phyloP scores from a whole-genome alignment of 2,113 vertebrate species.

The Desmodus rotundus region DNA sequence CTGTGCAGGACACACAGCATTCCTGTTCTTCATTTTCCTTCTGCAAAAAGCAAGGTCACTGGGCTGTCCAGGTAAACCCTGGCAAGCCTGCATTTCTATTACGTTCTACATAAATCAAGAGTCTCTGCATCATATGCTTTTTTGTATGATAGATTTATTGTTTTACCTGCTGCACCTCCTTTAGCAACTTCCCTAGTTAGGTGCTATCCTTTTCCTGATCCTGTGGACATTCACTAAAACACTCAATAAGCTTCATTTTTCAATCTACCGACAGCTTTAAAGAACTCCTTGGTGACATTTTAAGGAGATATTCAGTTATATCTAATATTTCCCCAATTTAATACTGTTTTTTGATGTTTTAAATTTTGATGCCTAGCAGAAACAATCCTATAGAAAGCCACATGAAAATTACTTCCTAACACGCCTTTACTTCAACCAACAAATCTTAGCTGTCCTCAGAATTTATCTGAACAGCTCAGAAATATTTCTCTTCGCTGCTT shows the following conservation, averaged over 20 bases:
- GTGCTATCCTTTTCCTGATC: not conserved
- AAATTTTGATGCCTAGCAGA: not conserved
- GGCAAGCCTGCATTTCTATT: not conserved
- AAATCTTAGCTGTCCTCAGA: not conserved
- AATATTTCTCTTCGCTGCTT: not conserved
- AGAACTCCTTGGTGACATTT: not conserved
- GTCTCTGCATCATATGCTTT: not conserved
- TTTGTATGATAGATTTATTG: not conserved
- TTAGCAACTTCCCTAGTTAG: not conserved
- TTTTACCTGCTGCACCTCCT: not conserved
- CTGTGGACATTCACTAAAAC: not conserved
- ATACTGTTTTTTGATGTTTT: not conserved
- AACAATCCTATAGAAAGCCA: not conserved
- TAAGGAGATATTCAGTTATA: not conserved
- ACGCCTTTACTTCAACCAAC: not conserved
- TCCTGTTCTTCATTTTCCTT: not conserved
- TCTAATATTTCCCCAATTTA: not conserved
- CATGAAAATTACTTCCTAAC: not conserved
- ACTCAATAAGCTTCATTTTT: not conserved
- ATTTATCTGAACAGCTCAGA: not conserved
- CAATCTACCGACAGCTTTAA: not conserved
- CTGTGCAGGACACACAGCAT: not conserved
- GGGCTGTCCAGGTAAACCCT: not conserved
- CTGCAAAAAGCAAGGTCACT: not conserved
- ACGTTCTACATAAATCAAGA: not conserved